Percentiles rank a stretch among this genome's conserved stretches.
These are phyloP conservation scores for Gandaritis pyraliata DNA, from an alignment of 2,888 invertebrate species.

Conservation along the genomic window DNA sequence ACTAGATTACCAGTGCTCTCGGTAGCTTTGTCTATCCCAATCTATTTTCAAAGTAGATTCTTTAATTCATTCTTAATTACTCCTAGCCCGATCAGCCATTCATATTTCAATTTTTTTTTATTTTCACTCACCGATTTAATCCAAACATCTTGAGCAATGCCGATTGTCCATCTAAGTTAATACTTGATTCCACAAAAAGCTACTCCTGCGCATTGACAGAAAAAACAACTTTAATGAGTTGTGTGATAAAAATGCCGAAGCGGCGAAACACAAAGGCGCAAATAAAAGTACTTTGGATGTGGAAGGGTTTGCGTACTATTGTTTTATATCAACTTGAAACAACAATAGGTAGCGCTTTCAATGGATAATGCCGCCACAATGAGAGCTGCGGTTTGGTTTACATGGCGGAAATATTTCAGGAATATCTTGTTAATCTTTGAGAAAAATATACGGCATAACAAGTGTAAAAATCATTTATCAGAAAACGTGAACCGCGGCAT, in stretches of 20 bases:
- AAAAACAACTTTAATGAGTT: constrained; percentile 72
- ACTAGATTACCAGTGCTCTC: too few relatives aligned
- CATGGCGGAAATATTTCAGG: constrained; percentile 47
- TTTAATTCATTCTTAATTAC: too few relatives aligned
- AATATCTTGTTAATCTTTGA: background rate
- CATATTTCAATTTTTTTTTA: background rate
- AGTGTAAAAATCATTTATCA: too few relatives aligned
- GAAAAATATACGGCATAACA: too few relatives aligned
- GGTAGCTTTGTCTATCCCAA: too few relatives aligned
- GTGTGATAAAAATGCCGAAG: constrained; percentile 68
- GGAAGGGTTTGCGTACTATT: constrained; percentile 67
- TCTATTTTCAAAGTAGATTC: too few relatives aligned
- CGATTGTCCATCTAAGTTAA: constrained; percentile 51
- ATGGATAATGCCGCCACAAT: constrained; percentile 82
- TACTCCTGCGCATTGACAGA: constrained; percentile 48
- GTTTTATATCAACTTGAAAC: constrained; percentile 83
- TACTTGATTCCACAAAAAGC: constrained; percentile 51
- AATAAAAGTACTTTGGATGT: constrained; percentile 65
- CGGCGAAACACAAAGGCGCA: constrained; percentile 75
- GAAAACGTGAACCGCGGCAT: too few relatives aligned
- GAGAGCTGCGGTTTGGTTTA: constrained; percentile 53
- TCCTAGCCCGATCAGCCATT: too few relatives aligned
- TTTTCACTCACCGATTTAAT: constrained; percentile 16
- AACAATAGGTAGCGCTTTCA: constrained; percentile 84
- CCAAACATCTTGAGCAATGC: constrained; percentile 42